These are phyloP conservation scores for Bubo blakistoni DNA, from an alignment of 2,113 vertebrate species.

Conservation along the genomic window DNA sequence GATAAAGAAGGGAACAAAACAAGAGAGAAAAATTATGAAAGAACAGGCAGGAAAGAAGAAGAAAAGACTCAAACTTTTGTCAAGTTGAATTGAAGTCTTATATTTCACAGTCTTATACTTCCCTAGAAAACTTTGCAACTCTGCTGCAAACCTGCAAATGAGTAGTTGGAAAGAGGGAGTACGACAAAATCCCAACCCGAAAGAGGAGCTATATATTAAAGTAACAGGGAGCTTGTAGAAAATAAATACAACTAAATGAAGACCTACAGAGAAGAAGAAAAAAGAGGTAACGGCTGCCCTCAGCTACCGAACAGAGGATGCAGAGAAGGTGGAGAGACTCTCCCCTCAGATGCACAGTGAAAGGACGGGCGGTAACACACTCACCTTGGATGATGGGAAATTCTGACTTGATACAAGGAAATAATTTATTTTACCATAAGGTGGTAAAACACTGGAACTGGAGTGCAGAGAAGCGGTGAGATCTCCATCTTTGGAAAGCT, in stretches of 20 bases:
- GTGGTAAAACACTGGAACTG: background rate
- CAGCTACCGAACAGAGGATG: background rate
- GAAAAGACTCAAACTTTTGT: background rate
- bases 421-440: background rate
- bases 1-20: background rate
- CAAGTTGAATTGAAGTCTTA: background rate
- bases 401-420: background rate
- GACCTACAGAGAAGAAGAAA: background rate
- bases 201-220: background rate
- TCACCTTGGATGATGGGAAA: background rate
- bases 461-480: background rate
- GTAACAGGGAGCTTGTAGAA: background rate
- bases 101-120: background rate
- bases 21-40: background rate
- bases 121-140: background rate
- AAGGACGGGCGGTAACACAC: background rate
- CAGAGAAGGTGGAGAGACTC: background rate
- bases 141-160: background rate
- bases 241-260: background rate
- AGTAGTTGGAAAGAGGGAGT: background rate
- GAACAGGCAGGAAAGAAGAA: background rate
- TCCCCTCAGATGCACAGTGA: accelerated
- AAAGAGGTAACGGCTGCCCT: background rate
- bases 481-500: background rate
- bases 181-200: background rate